Evolutionary conservation across 2,113 vertebrate genomes (phyloP).

Genomic region (Odocoileus hemionus): DNA sequence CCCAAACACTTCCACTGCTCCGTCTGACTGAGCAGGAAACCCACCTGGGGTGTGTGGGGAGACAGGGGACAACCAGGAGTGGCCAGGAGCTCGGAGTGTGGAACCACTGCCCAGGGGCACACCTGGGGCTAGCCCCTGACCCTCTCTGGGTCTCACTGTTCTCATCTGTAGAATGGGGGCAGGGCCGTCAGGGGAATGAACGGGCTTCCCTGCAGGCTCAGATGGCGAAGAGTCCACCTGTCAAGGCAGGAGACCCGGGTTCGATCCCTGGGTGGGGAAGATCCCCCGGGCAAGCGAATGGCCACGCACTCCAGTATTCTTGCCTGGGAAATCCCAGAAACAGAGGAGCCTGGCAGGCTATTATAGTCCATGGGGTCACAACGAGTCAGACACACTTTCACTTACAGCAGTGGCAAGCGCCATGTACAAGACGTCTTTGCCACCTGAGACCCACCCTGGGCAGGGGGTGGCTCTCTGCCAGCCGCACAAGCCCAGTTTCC

Average conservation of each 20-base stretch:
- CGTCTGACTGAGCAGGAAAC: too few species aligned
- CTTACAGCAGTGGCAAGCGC: not conserved
- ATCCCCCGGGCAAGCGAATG: not conserved
- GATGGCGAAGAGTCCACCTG: not conserved
- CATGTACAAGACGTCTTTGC: not conserved
- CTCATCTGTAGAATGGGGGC: not conserved
- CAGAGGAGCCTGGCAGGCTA: rapidly evolving
- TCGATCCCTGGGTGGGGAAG: not conserved
- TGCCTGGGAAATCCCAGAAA: not conserved
- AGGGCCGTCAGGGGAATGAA: not conserved
- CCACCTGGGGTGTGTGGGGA: rapidly evolving
- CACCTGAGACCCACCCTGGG: not conserved
- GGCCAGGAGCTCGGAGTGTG: not conserved
- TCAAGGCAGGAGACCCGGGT: not conserved
- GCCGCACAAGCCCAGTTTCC: not conserved
- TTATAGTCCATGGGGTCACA: not conserved
- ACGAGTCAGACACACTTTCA: not conserved
- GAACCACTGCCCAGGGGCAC: not conserved
- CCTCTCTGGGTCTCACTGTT: not conserved
- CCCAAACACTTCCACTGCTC: not conserved
- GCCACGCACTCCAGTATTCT: rapidly evolving
- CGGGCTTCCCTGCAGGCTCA: not conserved
- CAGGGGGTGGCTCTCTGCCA: not conserved
- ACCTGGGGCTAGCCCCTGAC: rapidly evolving
- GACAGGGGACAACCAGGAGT: rapidly evolving